phyloP scores from a whole-genome alignment of 1,140 invertebrate species.

The silkworm (Bombyx mori) region ASM3026992v2 NC_085129.1:5575501-5576000 shows the following conservation, averaged over 20 bases:
- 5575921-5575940: slow-evolving; percentile 49
- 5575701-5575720: too few relatives aligned
- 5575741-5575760: too few relatives aligned
- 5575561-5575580: neutral
- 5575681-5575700: too few relatives aligned
- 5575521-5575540: slow-evolving; percentile 26
- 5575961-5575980: slow-evolving; percentile 33
- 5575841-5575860: too few relatives aligned
- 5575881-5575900: slow-evolving; percentile 7
- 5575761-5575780: too few relatives aligned
- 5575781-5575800: too few relatives aligned
- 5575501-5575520: slow-evolving; percentile 6
- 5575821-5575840: too few relatives aligned
- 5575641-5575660: too few relatives aligned
- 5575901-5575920: slow-evolving; percentile 43
- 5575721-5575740: too few relatives aligned
- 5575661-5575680: too few relatives aligned
- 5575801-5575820: too few relatives aligned
- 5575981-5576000: slow-evolving; percentile 42
- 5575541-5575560: slow-evolving; percentile 18
- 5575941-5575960: slow-evolving; percentile 42
- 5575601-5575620: neutral
- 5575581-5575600: neutral
- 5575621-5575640: neutral
- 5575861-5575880: too few relatives aligned